Evolutionary conservation across 2,888 invertebrate species (phyloP), one percentile per base, ranked within the genome.

Genomic region (Ypsolopha sequella): DNA sequence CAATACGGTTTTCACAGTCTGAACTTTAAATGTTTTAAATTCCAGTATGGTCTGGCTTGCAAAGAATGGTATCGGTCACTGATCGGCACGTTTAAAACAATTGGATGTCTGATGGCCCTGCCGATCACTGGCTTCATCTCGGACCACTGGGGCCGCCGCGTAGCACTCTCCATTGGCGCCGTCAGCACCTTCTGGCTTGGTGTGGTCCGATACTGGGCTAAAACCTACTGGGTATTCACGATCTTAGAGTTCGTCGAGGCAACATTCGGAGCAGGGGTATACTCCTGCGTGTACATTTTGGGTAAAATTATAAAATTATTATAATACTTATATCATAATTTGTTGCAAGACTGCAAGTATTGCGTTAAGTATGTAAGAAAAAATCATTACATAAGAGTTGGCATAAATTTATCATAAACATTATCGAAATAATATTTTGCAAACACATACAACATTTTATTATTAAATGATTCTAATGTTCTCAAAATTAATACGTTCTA

Each of bases 161-260:
- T 85, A 1, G 81, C 90, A 0, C 76, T 92, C 54, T 78, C 89
- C 14, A 64, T 88, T 58, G 88, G 88, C 54, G 87, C 89, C 55
- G 70, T 89, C 55, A 69, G 90, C 53, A 89, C 90, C 6, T 90
- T 89, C 9, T 68, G 91, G 60, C 75, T 91, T 45, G 94, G 94
- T 6, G 61, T 91, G 36, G 64, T 89, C 10, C 88, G 92, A 6
- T 79, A 76, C 62, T 80, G 70, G 60, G 88, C 93, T 10, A 80
- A 85, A 11, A 89, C 88, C 52, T 93, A 93, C 66, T 62, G 80
- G 49, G 89, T 88, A 69, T 94, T 93, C 63, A 62, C 91, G 51
- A 58, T 87, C 7, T 89, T 92, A n/a, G 92, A 93, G 71, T 89
- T 93, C 53, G 67, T 91, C 24, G 93, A 93, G 61, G 90, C 92